Evolutionary conservation across 2,113 vertebrate species (phyloP).

Genomic region (Lates calcarifer): DNA sequence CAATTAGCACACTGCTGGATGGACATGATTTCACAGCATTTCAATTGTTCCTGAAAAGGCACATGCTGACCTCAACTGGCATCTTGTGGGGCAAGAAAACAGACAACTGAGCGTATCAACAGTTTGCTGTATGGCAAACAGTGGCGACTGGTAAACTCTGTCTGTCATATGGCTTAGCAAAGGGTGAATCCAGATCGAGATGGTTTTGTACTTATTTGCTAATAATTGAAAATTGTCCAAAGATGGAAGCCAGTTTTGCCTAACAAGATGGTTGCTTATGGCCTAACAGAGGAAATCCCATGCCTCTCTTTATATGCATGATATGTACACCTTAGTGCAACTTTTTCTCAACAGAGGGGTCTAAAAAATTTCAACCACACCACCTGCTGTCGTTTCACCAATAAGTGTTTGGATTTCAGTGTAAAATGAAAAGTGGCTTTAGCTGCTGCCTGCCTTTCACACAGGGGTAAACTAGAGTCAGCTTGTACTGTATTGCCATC

Average conservation of each 20-base stretch:
- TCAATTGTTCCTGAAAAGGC: background rate
- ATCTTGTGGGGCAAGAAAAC: conserved; percentile 12
- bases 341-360: background rate
- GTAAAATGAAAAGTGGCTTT: background rate
- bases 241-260: background rate
- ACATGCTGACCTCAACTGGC: background rate
- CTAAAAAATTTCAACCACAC: background rate
- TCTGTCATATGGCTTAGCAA: background rate
- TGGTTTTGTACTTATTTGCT: background rate
- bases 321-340: background rate
- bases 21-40: background rate
- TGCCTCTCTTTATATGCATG: background rate
- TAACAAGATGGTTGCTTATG: background rate
- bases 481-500: background rate
- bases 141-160: background rate
- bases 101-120: background rate
- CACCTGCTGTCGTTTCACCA: background rate
- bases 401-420: background rate
- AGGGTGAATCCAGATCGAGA: conserved; percentile 7
- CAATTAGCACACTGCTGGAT: background rate
- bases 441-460: background rate
- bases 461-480: background rate
- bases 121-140: background rate
- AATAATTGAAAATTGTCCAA: background rate
- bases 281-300: background rate